A percentile compares a stretch with the other conserved stretches of the same genome.
These are phyloP conservation scores for Seira sanloemensis DNA, from an alignment of 2,888 invertebrate species.

Conservation along the genomic window DNA sequence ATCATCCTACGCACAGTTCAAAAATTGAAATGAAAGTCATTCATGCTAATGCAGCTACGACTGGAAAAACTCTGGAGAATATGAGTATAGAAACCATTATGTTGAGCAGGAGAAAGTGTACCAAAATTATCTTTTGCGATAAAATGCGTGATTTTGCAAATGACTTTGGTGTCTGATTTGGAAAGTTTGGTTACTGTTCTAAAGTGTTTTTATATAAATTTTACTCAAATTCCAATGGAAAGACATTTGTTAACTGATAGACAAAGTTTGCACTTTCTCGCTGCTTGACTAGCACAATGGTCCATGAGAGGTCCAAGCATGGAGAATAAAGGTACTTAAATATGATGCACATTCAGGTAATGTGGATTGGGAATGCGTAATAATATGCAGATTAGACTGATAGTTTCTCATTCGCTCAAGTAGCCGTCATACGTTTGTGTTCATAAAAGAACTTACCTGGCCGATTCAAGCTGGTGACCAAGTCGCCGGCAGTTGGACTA, in stretches of 20 bases:
- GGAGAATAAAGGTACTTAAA: conserved; percentile 39
- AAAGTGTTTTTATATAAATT: too few species aligned
- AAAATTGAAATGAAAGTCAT: conserved; percentile 64
- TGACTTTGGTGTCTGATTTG: background rate
- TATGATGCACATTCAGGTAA: conserved; percentile 59
- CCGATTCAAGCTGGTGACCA: conserved; percentile 76
- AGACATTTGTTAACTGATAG: too few species aligned
- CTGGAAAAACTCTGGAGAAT: conserved; percentile 74
- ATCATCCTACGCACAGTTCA: background rate
- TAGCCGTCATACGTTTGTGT: conserved; percentile 41
- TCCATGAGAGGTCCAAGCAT: conserved; percentile 70
- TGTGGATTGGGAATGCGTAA: conserved; percentile 29
- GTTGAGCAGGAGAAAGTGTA: conserved; percentile 71
- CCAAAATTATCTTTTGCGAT: background rate
- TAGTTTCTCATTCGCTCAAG: conserved; percentile 54
- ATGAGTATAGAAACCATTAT: conserved; percentile 70
- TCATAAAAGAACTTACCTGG: conserved; percentile 72
- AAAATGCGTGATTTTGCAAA: background rate
- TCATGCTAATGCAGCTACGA: conserved; percentile 73
- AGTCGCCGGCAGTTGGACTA: conserved; percentile 77
- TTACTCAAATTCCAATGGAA: too few species aligned
- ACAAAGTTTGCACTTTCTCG: conserved; percentile 40
- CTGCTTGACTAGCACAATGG: conserved; percentile 54
- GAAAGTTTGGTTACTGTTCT: too few species aligned
- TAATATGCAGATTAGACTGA: conserved; percentile 22